Evolutionary conservation across 2,888 invertebrate species (phyloP), one percentile per base, ranked within the genome.

Genomic region (Epinotia bilunana): DNA sequence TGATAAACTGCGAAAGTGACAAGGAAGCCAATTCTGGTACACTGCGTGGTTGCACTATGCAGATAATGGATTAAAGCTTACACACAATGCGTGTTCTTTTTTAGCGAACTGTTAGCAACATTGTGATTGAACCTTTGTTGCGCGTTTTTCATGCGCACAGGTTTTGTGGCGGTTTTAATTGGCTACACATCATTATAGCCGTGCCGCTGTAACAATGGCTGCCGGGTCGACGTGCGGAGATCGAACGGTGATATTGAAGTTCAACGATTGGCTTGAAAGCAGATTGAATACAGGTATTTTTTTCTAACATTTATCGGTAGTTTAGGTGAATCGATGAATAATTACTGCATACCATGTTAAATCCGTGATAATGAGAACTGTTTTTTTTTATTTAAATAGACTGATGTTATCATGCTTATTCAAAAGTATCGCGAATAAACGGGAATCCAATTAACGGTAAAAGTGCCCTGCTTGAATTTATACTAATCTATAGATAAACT

Each of bases 151-250:
- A 60, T 64, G 70, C 63, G 20, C 43, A 39, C 61, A 20, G 49
- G 58, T 53, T 67, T 62, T 69, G 67, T 57, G 13, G 58, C 16
- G 16, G 71, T 67, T 74, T 74, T 76, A 72, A 76, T 76, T 67
- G 72, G 62, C 57, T 72, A 72, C 68, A 68, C 74, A 65, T 60
- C 39, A 74, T 69, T 69, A 74, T 74, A 46, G 57, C 49, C 43
- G 16, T 67, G 73, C 39, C 60, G 67, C 62, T 33, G n/a, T 49
- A 33, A 70, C 64, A 74, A 70, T 74, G 58, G 49, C 68, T 68
- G 28, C 28, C 64, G 53, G 70, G 74, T 74, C 70, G 64, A 70
- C 58, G 74, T 11, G 64, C 74, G 61, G 55, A 64, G 67, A 70
- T 67, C 33, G 69, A 33, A 20, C 43, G 23, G 39, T 39, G 69